Evolutionary conservation across 1,140 invertebrate species (phyloP), one percentile per base, ranked within the genome.

Genomic region (Drosophila repleta): DNA sequence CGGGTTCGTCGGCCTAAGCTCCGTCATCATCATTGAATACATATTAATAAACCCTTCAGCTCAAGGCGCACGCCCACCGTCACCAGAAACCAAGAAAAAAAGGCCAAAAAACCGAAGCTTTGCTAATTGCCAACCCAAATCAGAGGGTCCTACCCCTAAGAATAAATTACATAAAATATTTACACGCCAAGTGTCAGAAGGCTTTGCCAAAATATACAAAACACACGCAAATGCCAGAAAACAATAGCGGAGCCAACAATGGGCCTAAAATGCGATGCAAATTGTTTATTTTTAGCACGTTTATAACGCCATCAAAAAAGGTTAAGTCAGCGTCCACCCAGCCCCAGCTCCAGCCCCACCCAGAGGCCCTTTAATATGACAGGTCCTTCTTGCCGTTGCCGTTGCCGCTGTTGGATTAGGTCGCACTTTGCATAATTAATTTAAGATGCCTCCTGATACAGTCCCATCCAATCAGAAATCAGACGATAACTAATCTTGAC

Each of bases 241-340:
- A 55, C 20, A 63, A 51, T 46, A 56, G 58, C 32, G 43, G 62
- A 35, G 61, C 43, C 69, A 74, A 70, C 64, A 75, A 64, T 60
- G 66, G 53, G 18, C 41, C 65, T 56, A 75, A 62, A 56, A 49
- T 18, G 52, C 57, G 51, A 53, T 32, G 61, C 43, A 78, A 76
- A 72, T 88, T 88, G 83, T 88, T 87, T 87, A 88, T 88, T 87
- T 88, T 87, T 83, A 83, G 83, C 83, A 76, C 79, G 75, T 87
- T 82, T 85, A 87, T 87, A 87, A 67, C 77, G 74, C 74, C 83
- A 87, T 88, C 74, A 73, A 65, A 67, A 87, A 87, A 79, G 82
- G 82, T 87, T 78, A 85, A 82, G 82, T 74, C 78, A 75, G 70
- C 81, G 52, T 18, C 18, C 29, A 61, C 45, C 1, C 8, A 11